phyloP scores from a whole-genome alignment of 1,140 invertebrate genomes.

The Leptestheria dahalacensis region DNA sequence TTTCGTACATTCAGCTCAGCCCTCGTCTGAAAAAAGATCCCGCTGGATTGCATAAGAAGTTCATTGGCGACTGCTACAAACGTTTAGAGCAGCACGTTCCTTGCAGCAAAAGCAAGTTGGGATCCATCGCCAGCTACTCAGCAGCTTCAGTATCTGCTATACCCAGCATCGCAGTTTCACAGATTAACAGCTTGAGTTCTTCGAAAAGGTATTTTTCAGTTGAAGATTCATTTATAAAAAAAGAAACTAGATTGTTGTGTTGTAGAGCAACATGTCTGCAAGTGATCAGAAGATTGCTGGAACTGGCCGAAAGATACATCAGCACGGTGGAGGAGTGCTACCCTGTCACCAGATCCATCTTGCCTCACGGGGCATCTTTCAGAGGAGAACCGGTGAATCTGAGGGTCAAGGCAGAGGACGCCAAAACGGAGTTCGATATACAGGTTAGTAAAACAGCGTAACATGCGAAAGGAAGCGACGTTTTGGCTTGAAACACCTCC shows the following conservation, averaged over 20 bases:
- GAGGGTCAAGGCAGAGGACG: slow-evolving; percentile 28
- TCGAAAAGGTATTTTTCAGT: slow-evolving; percentile 31
- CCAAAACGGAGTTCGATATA: slow-evolving; percentile 30
- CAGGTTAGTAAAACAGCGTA: slow-evolving; percentile 22
- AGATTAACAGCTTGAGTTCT: slow-evolving; percentile 28
- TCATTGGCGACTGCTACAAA: slow-evolving; percentile 36
- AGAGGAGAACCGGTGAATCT: slow-evolving; percentile 32
- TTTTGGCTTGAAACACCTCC: too few species aligned
- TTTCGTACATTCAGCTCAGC: slow-evolving; percentile 32
- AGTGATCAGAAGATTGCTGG: slow-evolving; percentile 33
- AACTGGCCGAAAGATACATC: slow-evolving; percentile 35
- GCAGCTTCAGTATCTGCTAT: slow-evolving; percentile 22
- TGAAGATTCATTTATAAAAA: too few species aligned
- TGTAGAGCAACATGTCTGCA: slow-evolving; percentile 23
- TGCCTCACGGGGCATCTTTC: slow-evolving; percentile 37
- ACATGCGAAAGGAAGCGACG: too few species aligned
- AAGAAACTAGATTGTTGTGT: slow-evolving; percentile 9
- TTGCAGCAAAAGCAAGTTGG: background rate
- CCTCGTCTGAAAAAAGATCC: slow-evolving; percentile 34
- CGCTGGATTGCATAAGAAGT: slow-evolving; percentile 32
- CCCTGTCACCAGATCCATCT: slow-evolving; percentile 29
- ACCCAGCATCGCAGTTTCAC: slow-evolving; percentile 30
- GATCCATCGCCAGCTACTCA: slow-evolving; percentile 3
- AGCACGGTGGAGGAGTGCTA: slow-evolving; percentile 34
- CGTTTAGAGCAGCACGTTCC: slow-evolving; percentile 27